Evolutionary conservation across 2,797 vertebrate species (phyloP).

Genomic region (Trematocara caparti): DNA sequence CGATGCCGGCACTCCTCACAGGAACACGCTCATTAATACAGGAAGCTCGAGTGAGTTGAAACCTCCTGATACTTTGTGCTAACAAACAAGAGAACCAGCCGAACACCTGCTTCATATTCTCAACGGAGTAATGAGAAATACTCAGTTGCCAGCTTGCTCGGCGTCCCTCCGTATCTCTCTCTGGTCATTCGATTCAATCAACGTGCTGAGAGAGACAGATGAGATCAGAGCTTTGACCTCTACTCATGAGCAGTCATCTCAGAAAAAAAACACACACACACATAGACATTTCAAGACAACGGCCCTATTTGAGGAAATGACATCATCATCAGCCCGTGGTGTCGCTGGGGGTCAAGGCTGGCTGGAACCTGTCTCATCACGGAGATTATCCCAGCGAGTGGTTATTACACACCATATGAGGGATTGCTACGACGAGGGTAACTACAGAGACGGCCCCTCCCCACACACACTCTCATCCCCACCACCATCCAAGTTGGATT

Average conservation of each 20-base stretch:
- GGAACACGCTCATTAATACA: slow-evolving; percentile 44
- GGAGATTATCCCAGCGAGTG: slow-evolving; percentile 53
- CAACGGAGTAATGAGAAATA: slow-evolving; percentile 6
- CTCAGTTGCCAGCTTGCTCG: not conserved
- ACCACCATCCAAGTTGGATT: slow-evolving; percentile 28
- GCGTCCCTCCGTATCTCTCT: slow-evolving; percentile 20
- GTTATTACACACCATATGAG: slow-evolving; percentile 64
- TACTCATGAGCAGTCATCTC: slow-evolving; percentile 56
- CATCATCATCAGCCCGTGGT: slow-evolving; percentile 66
- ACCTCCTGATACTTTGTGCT: slow-evolving; percentile 37
- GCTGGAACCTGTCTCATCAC: slow-evolving; percentile 48
- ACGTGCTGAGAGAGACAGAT: slow-evolving; percentile 60
- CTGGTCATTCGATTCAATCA: slow-evolving; percentile 65
- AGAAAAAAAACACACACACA: not conserved
- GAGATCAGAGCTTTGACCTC: slow-evolving; percentile 71
- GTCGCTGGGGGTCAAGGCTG: slow-evolving; percentile 64
- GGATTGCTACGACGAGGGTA: slow-evolving; percentile 39
- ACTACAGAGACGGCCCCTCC: slow-evolving; percentile 25
- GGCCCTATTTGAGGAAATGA: slow-evolving; percentile 66
- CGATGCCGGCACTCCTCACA: slow-evolving; percentile 14
- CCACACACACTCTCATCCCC: not conserved
- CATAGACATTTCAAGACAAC: slow-evolving; percentile 40
- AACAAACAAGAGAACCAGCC: slow-evolving; percentile 30
- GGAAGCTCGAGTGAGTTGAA: slow-evolving; percentile 30
- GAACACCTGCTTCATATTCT: slow-evolving; percentile 49